Base-by-base conservation (phyloP, 2,888 invertebrate species). In the Idaea dimidiata region DNA sequence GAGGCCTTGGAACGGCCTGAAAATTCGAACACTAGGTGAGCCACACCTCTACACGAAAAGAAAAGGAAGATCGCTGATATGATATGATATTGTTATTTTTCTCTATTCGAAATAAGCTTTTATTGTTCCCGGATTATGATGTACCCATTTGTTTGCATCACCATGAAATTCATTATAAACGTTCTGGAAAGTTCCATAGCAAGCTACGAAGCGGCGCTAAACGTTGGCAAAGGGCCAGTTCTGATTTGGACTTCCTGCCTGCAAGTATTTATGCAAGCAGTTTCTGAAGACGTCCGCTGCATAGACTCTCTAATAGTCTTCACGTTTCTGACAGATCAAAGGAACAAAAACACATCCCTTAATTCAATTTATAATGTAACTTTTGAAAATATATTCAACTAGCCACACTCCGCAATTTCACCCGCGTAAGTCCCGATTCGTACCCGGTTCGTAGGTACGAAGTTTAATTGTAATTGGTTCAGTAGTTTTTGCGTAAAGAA, bases 171-270 rank as follows among this genome's bases (percentile, higher is more conserved):
- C 0, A 43, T 43, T 14, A 10, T 43, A 43, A 43, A 8, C 10
- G 10, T 43, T 63, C 43, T 60, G 58, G 58, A 59, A 59, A 32
- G 10, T 18, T 56, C 14, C 14, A 56, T 0, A 14, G 14, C 56
- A 18, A 56, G 56, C 56, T 18, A 18, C 18, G 56, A 56, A 17
- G 56, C 43, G 53, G 58, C 54, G 59, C 54, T 58, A 63, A 63
- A 32, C 58, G 66, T 62, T 66, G 64, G 65, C 61, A 64, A 56
- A 53, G 62, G 61, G 64, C 67, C 69, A 69, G 67, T 43, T 62
- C 66, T 59, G 63, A 67, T 69, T 69, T 66, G 65, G 66, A 67
- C 66, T 67, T 69, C 69, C 69, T 69, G 66, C 60, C 59, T 65
- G 61, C 60, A 66, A 58, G 62, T 32, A 24, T n/a, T n/a, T n/a